A percentile compares a stretch with the other conserved stretches of the same genome.
phyloP scores from a whole-genome alignment of 1,140 invertebrate species.

The Hormaphis cornu region DNA sequence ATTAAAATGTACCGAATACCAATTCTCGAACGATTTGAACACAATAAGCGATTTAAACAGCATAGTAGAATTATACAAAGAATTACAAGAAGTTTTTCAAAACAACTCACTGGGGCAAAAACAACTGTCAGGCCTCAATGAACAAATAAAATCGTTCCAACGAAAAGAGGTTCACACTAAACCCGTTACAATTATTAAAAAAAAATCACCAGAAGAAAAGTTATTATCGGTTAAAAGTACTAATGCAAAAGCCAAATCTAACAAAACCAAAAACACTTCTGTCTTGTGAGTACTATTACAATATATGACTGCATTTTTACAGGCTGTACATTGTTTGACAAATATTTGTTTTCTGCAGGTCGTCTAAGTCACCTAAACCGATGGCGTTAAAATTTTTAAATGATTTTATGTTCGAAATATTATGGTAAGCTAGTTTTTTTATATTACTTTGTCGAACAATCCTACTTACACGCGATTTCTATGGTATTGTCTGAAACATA shows the following conservation, averaged over 20 bases:
- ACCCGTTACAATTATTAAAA: background rate
- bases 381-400: background rate
- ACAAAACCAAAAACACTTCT: too few species aligned
- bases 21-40: background rate
- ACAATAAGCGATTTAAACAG: background rate
- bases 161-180: background rate
- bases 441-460: too few species aligned
- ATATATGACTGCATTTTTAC: background rate
- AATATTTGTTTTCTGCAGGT: background rate
- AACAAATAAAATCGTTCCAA: background rate
- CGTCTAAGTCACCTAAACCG: background rate
- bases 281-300: too few species aligned
- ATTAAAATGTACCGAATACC: background rate
- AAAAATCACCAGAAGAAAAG: background rate
- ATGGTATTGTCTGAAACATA: background rate
- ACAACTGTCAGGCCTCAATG: background rate
- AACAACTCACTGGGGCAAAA: background rate
- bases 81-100: slow-evolving; percentile 20
- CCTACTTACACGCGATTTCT: background rate
- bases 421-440: background rate
- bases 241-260: too few species aligned
- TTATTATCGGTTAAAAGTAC: too few species aligned
- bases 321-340: too few species aligned
- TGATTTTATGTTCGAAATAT: slow-evolving; percentile 7
- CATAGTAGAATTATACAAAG: background rate